These are phyloP conservation scores for Chironomus striatipennis DNA, from an alignment of 1,140 invertebrate species.

Conservation along the genomic window DNA sequence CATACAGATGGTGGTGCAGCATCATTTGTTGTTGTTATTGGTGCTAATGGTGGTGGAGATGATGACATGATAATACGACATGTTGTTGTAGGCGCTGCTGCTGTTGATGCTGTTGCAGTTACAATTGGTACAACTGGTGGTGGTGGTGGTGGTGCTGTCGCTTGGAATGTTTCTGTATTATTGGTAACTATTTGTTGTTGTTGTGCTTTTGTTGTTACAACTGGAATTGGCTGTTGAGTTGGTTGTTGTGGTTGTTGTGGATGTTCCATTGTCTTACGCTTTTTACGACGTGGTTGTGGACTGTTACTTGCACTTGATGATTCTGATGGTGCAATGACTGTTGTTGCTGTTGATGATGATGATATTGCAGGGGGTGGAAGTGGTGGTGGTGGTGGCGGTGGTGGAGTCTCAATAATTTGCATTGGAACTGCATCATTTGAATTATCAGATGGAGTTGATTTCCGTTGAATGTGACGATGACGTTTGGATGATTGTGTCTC, in stretches of 20 bases:
- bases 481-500: background rate
- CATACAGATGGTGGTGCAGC: background rate
- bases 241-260: too few species aligned
- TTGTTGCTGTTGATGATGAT: background rate
- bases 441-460: background rate
- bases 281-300: background rate
- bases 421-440: background rate
- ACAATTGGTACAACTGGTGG: background rate
- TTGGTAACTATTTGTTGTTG: background rate
- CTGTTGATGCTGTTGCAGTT: background rate
- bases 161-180: slow-evolving; percentile 8
- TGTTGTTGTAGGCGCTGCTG: too few species aligned
- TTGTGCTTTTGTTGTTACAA: background rate
- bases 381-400: background rate
- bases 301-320: slow-evolving; percentile 14
- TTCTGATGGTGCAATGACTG: background rate
- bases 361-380: background rate
- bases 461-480: background rate
- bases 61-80: background rate
- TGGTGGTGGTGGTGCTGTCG: background rate
- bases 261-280: background rate
- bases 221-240: background rate
- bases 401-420: background rate
- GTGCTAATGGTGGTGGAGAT: background rate
- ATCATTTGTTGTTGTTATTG: background rate